A percentile compares a stretch with the other conserved stretches of the same genome.
Evolutionary conservation across 2,888 invertebrate species (phyloP).

Genomic region (Blastobasis lacticolella): DNA sequence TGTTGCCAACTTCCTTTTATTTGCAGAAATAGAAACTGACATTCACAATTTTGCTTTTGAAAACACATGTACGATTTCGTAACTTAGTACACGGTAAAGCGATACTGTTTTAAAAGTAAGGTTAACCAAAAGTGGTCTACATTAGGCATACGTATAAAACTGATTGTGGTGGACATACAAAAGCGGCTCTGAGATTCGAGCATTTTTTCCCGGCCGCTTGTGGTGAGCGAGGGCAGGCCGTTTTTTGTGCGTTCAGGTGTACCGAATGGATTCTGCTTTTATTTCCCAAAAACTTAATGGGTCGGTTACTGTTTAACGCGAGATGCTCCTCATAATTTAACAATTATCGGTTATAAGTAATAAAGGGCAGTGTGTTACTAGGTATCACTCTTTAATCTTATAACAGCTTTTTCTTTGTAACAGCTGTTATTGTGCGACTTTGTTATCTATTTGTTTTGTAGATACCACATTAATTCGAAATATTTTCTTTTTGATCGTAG

Average conservation of each 20-base stretch:
- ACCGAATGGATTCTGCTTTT: slow-evolving; percentile 34
- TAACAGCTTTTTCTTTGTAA: too few relatives aligned
- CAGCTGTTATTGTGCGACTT: too few relatives aligned
- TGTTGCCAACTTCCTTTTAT: not conserved
- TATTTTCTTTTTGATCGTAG: too few relatives aligned
- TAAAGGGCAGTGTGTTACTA: too few relatives aligned
- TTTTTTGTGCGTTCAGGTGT: slow-evolving; percentile 38
- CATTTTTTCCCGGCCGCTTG: slow-evolving; percentile 19
- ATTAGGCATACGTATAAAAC: slow-evolving; percentile 10
- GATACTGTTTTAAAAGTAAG: too few relatives aligned
- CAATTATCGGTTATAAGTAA: too few relatives aligned
- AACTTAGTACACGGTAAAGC: too few relatives aligned
- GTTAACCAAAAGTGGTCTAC: too few relatives aligned
- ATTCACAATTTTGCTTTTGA: slow-evolving; percentile 8
- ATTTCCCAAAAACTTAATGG: slow-evolving; percentile 25
- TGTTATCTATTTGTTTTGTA: too few relatives aligned
- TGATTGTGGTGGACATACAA: slow-evolving; percentile 26
- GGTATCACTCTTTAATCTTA: too few relatives aligned
- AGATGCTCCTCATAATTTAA: too few relatives aligned
- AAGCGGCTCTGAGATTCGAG: slow-evolving; percentile 6
- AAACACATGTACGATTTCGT: slow-evolving; percentile 18
- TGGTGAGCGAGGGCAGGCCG: slow-evolving; percentile 15
- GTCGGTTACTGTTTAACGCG: slow-evolving; percentile 24
- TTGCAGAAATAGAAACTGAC: not conserved
- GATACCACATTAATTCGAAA: too few relatives aligned